Percentiles rank a stretch among this genome's conserved stretches.
Conservation (phyloP, 2,888 invertebrate genomes). For the Antitype chi region DNA sequence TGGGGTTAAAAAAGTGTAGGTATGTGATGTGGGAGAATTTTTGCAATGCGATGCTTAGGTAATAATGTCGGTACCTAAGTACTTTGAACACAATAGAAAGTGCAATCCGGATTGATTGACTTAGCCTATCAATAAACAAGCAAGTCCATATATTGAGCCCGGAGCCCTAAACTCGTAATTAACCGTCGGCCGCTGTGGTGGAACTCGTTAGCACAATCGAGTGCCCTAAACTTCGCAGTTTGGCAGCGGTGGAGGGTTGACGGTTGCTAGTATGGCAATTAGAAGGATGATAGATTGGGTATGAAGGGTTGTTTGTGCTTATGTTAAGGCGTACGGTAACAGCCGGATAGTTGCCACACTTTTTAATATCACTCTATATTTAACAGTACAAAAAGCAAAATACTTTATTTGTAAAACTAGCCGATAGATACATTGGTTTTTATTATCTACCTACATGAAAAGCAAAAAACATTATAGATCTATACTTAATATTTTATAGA, state of each 20-base stretch:
- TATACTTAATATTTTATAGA: too few species aligned
- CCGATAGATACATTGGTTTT: too few species aligned
- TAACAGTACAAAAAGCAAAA: too few species aligned
- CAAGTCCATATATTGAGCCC: constrained; percentile 20
- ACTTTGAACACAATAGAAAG: background rate
- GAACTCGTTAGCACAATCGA: constrained; percentile 64
- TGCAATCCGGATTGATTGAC: constrained; percentile 25
- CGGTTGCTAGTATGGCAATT: constrained; percentile 27
- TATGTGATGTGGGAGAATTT: too few species aligned
- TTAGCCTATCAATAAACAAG: background rate
- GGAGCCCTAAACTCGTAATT: constrained; percentile 45
- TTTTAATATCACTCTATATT: too few species aligned
- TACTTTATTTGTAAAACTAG: too few species aligned
- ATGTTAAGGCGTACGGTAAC: background rate
- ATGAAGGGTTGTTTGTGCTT: constrained; percentile 11
- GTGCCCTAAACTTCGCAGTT: constrained; percentile 56
- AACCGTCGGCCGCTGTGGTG: constrained; percentile 52
- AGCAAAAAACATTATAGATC: too few species aligned
- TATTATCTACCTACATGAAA: too few species aligned
- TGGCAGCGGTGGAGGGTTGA: constrained; percentile 25
- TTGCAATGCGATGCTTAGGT: background rate
- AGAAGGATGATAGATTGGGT: constrained; percentile 41
- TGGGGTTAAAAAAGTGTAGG: too few species aligned
- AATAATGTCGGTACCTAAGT: background rate
- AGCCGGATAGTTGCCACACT: too few species aligned